Base-by-base conservation (phyloP, 2,113 vertebrate species). In the Desmodus rotundus region DNA sequence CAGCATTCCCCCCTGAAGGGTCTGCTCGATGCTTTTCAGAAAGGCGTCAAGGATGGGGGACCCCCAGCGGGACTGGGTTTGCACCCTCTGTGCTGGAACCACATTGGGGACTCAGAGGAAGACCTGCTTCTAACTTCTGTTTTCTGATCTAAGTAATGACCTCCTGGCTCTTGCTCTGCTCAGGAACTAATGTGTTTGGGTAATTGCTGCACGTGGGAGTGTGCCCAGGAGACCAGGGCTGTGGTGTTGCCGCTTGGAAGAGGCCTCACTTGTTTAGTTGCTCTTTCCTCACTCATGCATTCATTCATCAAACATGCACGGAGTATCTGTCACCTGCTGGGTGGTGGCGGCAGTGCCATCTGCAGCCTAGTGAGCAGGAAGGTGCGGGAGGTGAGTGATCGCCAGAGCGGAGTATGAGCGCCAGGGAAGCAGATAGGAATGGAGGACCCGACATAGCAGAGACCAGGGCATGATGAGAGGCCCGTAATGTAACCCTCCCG, bases 11-110 rank as follows among this genome's bases (percentile, higher is more conserved):
- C 38, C 45, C 36, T 33, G 1, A 12, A 76, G 8, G 10, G 4
- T 56, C 87, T 74, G 7, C 17, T 33, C 33, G 3, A 0, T 89
- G 47, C 19, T 65, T 95, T 91, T 56, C 33, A 73, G 80, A 85
- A 56, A 65, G 72, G 84, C 84, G 10, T 72, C 33, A 74, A 56
- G n/a, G 54, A 47, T 70, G 47, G 41, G 52, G 28, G 19, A 67
- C n/a, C 86, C 85, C 80, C 70, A 83, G 41, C 11, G 87, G 45
- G 73, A 63, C 91, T 43, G 41, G 76, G 14, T 50, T 65, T 50
- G 28, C 14, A 38, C 11, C 17, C 2, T 78, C 3, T 54, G 36
- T 10, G 16, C 36, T 33, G 33, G 91, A 77, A 65, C 38, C 19
- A n/a, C n/a, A 45, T 61, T 56, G 54, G 50, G 45, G n/a, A 86